Conservation (phyloP, 2,113 vertebrate genomes). For the Ptyas mucosa region DNA sequence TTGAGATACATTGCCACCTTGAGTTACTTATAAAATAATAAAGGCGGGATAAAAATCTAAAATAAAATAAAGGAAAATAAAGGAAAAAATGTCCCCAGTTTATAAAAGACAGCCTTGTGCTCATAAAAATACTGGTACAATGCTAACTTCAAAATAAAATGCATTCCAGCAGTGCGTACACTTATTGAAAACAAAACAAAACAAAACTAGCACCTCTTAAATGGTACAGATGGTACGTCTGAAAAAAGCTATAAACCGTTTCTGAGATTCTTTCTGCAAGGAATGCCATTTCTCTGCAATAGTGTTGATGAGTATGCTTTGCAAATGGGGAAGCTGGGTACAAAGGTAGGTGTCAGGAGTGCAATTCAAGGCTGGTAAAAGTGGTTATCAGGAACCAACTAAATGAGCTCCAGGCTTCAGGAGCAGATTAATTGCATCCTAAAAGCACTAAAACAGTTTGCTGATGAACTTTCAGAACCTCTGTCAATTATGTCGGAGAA, state of each 20-base stretch:
- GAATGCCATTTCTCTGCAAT: conserved; percentile 47
- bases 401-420: neutral
- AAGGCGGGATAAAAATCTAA: neutral
- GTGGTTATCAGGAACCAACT: neutral
- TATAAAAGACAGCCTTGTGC: neutral
- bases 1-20: no score
- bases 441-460: neutral
- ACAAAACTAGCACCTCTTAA: neutral
- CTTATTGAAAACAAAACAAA: neutral
- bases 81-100: neutral
- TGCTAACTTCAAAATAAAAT: neutral
- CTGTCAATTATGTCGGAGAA: neutral
- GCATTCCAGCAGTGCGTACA: neutral
- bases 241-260: conserved; percentile 47
- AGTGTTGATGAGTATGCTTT: conserved; percentile 33
- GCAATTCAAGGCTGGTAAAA: neutral
- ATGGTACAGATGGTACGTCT: neutral
- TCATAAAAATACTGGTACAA: neutral
- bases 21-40: neutral
- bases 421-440: neutral
- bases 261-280: conserved; percentile 58
- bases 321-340: conserved; percentile 20
- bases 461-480: neutral
- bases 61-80: no score
- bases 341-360: neutral